Conservation (phyloP, 2,888 invertebrate species). For the Cactoblastis cactorum region DNA sequence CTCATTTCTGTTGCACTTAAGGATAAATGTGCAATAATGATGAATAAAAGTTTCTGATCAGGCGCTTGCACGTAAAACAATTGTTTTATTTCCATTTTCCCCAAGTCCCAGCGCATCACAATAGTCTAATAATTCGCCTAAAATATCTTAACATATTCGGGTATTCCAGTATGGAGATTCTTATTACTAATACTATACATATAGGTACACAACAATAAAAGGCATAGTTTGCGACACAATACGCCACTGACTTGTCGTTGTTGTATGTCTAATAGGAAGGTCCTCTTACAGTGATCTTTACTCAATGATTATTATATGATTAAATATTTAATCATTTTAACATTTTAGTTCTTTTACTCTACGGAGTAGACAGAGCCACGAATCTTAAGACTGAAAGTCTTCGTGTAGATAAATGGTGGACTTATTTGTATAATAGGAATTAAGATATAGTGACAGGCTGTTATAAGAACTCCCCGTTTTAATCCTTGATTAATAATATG, state of each 20-base stretch:
- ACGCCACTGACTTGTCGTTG: constrained; percentile 33
- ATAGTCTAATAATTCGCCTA: constrained; percentile 23
- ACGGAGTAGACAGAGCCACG: no score
- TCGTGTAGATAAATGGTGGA: no score
- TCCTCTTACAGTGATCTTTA: background rate
- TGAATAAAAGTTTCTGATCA: background rate
- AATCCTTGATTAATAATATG: no score
- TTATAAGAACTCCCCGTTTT: no score
- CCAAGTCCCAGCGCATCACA: constrained; percentile 17
- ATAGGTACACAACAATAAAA: constrained; percentile 56
- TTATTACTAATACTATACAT: constrained; percentile 50
- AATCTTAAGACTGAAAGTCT: no score
- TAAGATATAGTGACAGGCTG: no score
- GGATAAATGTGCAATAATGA: background rate
- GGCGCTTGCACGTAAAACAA: background rate
- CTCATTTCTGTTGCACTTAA: background rate
- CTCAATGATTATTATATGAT: background rate
- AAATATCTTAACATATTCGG: constrained; percentile 27
- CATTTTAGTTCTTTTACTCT: no score
- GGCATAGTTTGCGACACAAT: constrained; percentile 54
- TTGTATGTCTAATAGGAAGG: constrained; percentile 30
- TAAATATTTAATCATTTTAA: background rate
- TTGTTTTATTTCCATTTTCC: background rate
- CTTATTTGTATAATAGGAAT: no score
- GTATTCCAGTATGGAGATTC: constrained; percentile 46